Percentiles rank a stretch among this genome's conserved stretches.
phyloP scores from a whole-genome alignment of 2,113 vertebrate genomes.

The Podocnemis expansa region DNA sequence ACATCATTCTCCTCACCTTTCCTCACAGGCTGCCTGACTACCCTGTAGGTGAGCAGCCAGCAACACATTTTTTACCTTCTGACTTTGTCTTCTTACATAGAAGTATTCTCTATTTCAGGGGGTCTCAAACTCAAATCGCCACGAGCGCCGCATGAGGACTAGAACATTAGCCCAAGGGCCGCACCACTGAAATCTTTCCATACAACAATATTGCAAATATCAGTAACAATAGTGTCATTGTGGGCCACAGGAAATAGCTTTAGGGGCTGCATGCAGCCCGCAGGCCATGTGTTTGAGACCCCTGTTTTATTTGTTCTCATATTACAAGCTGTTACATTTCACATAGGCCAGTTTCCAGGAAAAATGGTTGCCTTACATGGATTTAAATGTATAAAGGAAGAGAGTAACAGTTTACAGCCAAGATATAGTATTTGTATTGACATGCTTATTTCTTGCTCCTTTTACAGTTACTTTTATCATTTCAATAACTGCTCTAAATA shows the following conservation, averaged over 20 bases:
- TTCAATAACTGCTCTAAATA: not conserved
- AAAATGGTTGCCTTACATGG: not conserved
- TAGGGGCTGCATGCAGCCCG: too few relatives aligned
- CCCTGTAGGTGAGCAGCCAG: not conserved
- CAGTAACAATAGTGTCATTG: too few relatives aligned
- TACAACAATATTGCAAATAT: too few relatives aligned
- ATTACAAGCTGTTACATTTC: not conserved
- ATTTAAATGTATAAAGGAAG: not conserved
- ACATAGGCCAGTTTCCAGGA: not conserved
- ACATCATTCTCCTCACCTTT: not conserved
- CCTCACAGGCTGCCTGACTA: not conserved
- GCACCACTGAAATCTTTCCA: too few relatives aligned
- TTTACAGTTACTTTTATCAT: not conserved
- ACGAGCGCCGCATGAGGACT: too few relatives aligned
- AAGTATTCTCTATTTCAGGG: fast-evolving
- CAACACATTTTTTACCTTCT: not conserved
- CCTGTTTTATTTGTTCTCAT: not conserved
- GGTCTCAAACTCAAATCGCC: too few relatives aligned
- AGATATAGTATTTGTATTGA: not conserved
- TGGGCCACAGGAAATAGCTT: too few relatives aligned
- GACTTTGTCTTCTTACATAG: fast-evolving
- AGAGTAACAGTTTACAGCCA: not conserved
- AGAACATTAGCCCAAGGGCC: too few relatives aligned
- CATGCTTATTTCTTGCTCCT: not conserved
- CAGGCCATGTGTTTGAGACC: too few relatives aligned